Conservation (phyloP, 2,888 invertebrate genomes). For the Dendrolimus pini region DNA sequence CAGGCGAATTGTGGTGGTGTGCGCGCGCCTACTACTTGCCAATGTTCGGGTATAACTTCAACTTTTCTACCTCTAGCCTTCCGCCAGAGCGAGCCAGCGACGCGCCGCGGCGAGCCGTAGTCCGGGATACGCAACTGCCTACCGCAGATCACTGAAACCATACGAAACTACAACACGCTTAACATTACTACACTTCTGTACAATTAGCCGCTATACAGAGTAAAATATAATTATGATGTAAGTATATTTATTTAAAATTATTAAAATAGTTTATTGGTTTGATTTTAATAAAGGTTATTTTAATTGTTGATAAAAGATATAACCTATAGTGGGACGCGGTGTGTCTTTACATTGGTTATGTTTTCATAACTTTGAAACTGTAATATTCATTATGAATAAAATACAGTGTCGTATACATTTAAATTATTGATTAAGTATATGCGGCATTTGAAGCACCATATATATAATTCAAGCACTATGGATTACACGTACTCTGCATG, state of each 20-base stretch:
- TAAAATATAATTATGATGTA: constrained; percentile 7
- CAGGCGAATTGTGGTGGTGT: constrained; percentile 23
- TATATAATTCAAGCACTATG: too few species aligned
- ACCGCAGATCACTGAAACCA: not conserved
- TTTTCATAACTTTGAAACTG: too few species aligned
- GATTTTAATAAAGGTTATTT: not conserved
- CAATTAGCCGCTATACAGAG: not conserved
- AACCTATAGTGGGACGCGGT: too few species aligned
- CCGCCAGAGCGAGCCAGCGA: not conserved
- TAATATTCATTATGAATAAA: too few species aligned
- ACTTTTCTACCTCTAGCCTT: too few species aligned
- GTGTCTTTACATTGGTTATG: too few species aligned
- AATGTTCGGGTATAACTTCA: not conserved
- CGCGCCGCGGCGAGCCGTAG: not conserved
- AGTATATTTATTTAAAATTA: not conserved
- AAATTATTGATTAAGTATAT: too few species aligned
- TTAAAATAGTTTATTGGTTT: not conserved
- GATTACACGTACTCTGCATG: too few species aligned
- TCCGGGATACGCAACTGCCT: not conserved
- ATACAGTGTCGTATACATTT: too few species aligned
- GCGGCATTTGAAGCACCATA: too few species aligned
- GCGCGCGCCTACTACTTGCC: constrained; percentile 13
- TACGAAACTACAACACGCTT: not conserved
- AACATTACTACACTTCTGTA: not conserved
- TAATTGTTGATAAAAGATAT: too few species aligned